These are phyloP conservation scores for Mobula hypostoma DNA, from an alignment of 2,113 vertebrate genomes.

Conservation along the genomic window DNA sequence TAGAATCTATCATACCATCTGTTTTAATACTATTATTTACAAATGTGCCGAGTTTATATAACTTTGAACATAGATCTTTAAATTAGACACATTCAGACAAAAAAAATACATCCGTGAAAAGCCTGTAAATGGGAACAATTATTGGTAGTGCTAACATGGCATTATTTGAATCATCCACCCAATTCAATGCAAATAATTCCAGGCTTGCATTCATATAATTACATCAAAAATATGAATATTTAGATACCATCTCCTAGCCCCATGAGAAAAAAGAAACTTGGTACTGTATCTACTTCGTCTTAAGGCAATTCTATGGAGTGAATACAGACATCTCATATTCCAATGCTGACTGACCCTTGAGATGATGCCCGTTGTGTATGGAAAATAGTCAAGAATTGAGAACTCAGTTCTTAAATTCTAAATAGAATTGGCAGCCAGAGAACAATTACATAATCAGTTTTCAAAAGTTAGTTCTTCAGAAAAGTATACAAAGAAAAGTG, in stretches of 20 bases:
- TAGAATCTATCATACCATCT: not conserved
- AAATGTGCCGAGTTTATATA: constrained; percentile 23
- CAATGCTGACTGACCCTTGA: not conserved
- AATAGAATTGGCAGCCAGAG: not conserved
- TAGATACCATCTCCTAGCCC: not conserved
- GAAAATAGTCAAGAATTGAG: not conserved
- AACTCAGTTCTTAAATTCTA: not conserved
- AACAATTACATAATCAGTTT: not conserved
- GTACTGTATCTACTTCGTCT: not conserved
- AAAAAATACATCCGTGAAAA: not conserved
- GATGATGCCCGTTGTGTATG: not conserved
- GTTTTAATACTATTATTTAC: constrained; percentile 16
- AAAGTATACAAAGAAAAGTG: not conserved
- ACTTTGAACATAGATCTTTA: not conserved
- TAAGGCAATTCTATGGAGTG: not conserved
- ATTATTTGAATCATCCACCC: not conserved
- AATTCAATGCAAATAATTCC: not conserved
- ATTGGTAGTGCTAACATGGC: not conserved
- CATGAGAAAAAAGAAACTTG: not conserved
- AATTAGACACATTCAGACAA: no score
- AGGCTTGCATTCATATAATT: not conserved
- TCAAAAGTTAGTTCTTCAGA: not conserved
- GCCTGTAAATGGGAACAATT: no score
- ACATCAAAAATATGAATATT: no score
- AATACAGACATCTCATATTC: not conserved